phyloP scores from a whole-genome alignment of 1,140 invertebrate species.

The Micrasema longulum region DNA sequence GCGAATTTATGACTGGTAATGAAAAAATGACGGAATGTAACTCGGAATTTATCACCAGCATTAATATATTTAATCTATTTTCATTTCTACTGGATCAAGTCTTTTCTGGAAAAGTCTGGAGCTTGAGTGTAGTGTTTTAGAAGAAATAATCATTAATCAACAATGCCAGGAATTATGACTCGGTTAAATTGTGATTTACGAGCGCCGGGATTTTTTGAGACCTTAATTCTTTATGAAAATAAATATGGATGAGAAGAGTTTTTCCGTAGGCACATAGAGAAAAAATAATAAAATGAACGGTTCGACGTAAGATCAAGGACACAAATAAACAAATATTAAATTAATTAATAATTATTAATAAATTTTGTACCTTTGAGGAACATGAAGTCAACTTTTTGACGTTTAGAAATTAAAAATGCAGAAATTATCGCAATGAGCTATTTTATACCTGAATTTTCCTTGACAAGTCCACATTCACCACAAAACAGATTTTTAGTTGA shows the following conservation, averaged over 20 bases:
- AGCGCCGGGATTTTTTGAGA: constrained; percentile 5
- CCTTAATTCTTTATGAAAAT: constrained; percentile 8
- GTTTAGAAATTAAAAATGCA: too few species aligned
- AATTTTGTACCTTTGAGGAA: too few species aligned
- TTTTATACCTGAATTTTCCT: too few species aligned
- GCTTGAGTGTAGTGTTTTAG: constrained; percentile 19
- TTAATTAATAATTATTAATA: too few species aligned
- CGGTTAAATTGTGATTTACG: constrained; percentile 36
- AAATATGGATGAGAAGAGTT: not conserved
- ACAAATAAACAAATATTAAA: too few species aligned
- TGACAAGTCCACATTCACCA: too few species aligned
- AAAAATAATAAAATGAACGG: too few species aligned
- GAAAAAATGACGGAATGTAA: constrained; percentile 12
- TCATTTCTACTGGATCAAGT: constrained; percentile 20
- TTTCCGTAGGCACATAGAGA: too few species aligned
- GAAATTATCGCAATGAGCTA: too few species aligned
- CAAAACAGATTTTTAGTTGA: too few species aligned
- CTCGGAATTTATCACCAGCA: constrained; percentile 20
- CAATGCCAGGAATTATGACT: constrained; percentile 13
- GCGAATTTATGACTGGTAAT: constrained; percentile 23
- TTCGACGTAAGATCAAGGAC: too few species aligned
- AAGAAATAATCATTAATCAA: constrained; percentile 35
- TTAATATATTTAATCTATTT: constrained; percentile 29
- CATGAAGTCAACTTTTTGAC: too few species aligned
- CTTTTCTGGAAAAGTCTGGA: not conserved